A percentile compares a stretch with the other conserved stretches of the same genome.
Conservation (phyloP, 1,140 invertebrate genomes). For the Scaptomyza hsui region DNA sequence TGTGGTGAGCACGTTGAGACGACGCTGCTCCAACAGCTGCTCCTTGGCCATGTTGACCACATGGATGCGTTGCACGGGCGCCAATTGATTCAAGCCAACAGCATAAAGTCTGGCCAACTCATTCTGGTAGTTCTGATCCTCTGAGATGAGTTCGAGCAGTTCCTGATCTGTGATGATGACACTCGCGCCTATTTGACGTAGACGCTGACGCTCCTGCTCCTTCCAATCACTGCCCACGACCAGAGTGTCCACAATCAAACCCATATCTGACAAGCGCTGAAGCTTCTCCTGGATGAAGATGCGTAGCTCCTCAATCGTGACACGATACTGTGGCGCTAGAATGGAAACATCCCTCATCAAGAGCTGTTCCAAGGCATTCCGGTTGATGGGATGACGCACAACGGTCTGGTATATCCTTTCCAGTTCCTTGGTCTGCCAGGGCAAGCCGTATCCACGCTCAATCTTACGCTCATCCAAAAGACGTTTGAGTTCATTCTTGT, state of each 20-base stretch:
- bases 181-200: conserved; percentile 56
- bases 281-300: conserved; percentile 62
- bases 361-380: conserved; percentile 47
- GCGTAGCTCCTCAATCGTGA: conserved; percentile 63
- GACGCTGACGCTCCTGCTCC: conserved; percentile 60
- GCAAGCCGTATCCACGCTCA: conserved; percentile 23
- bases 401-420: conserved; percentile 60
- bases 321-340: conserved; percentile 49
- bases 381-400: conserved; percentile 44
- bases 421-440: conserved; percentile 65
- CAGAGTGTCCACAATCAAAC: conserved; percentile 42
- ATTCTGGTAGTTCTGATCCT: conserved; percentile 58
- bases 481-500: conserved; percentile 61
- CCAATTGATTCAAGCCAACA: conserved; percentile 52
- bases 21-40: conserved; percentile 56
- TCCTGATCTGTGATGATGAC: conserved; percentile 68
- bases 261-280: conserved; percentile 53
- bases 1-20: conserved; percentile 48
- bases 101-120: conserved; percentile 62
- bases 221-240: conserved; percentile 55
- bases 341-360: conserved; percentile 38
- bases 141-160: conserved; percentile 62
- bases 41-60: conserved; percentile 52
- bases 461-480: conserved; percentile 59
- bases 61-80: conserved; percentile 61